phyloP scores from a whole-genome alignment of 1,140 invertebrate species.

The Saxidomus purpurata region DNA sequence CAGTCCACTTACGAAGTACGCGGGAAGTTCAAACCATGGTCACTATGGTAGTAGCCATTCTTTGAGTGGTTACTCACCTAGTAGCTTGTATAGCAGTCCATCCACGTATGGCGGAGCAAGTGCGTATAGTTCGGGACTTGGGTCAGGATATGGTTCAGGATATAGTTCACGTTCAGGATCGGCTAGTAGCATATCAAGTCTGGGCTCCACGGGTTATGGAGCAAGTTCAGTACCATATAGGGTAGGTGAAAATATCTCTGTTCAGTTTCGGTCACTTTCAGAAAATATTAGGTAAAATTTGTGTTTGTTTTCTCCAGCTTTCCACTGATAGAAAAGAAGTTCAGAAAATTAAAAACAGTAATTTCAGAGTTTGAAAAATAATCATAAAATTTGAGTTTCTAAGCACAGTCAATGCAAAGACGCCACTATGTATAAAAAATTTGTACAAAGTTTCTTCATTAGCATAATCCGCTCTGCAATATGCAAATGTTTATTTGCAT shows the following conservation, averaged over 20 bases:
- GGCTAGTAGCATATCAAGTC: conserved; percentile 51
- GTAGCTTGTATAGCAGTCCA: not conserved
- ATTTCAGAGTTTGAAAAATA: too few species aligned
- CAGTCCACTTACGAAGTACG: conserved; percentile 60
- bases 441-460: not conserved
- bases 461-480: not conserved
- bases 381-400: too few species aligned
- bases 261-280: too few species aligned
- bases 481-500: not conserved
- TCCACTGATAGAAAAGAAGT: too few species aligned
- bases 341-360: too few species aligned
- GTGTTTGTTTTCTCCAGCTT: too few species aligned
- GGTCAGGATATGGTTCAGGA: conserved; percentile 35
- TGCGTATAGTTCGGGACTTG: conserved; percentile 10
- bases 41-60: conserved; percentile 40
- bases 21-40: conserved; percentile 40
- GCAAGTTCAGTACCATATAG: conserved; percentile 55
- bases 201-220: conserved; percentile 49
- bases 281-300: too few species aligned
- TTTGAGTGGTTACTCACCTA: conserved; percentile 20
- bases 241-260: conserved; percentile 27
- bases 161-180: conserved; percentile 65
- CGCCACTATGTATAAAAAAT: too few species aligned
- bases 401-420: too few species aligned
- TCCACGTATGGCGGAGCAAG: not conserved